A percentile compares a stretch with the other conserved stretches of the same genome.
phyloP scores from a whole-genome alignment of 2,888 invertebrate genomes.

The Eupeodes latifasciatus region DNA sequence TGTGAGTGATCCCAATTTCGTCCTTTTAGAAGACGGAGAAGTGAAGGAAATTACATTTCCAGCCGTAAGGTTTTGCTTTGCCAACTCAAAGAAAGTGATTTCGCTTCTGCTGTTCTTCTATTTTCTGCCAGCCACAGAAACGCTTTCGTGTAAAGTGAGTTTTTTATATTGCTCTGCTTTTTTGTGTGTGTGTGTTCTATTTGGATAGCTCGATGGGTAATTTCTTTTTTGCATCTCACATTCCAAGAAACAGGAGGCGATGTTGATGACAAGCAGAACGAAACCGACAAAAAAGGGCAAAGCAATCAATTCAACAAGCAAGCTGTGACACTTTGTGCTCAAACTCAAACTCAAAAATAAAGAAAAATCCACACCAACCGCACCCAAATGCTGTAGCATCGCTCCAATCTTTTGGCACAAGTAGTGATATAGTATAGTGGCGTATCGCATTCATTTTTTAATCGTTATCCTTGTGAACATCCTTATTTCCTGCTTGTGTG shows the following conservation, averaged over 20 bases:
- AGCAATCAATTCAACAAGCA: slow-evolving; percentile 61
- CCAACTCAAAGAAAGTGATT: slow-evolving; percentile 47
- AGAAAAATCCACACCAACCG: neutral
- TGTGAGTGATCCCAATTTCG: slow-evolving; percentile 55
- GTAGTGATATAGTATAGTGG: neutral
- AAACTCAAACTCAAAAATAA: slow-evolving; percentile 16
- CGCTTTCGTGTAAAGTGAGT: neutral
- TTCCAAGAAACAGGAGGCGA: neutral
- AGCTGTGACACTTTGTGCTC: slow-evolving; percentile 37
- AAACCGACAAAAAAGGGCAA: slow-evolving; percentile 38
- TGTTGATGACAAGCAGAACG: slow-evolving; percentile 5
- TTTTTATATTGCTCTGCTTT: slow-evolving; percentile 25
- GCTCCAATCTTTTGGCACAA: slow-evolving; percentile 39
- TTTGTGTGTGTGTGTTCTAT: neutral
- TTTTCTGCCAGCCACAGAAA: slow-evolving; percentile 55
- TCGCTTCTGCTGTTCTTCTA: neutral
- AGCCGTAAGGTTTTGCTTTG: slow-evolving; percentile 15
- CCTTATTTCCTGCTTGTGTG: slow-evolving; percentile 31
- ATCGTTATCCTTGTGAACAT: slow-evolving; percentile 30
- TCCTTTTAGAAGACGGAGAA: neutral
- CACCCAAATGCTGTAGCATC: slow-evolving; percentile 22
- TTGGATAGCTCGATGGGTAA: slow-evolving; percentile 3
- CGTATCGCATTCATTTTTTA: slow-evolving; percentile 26
- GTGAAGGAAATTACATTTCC: slow-evolving; percentile 52
- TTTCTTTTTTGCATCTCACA: slow-evolving; percentile 11